These are phyloP conservation scores for Volucella zonaria DNA, from an alignment of 2,888 invertebrate genomes.

Conservation along the genomic window DNA sequence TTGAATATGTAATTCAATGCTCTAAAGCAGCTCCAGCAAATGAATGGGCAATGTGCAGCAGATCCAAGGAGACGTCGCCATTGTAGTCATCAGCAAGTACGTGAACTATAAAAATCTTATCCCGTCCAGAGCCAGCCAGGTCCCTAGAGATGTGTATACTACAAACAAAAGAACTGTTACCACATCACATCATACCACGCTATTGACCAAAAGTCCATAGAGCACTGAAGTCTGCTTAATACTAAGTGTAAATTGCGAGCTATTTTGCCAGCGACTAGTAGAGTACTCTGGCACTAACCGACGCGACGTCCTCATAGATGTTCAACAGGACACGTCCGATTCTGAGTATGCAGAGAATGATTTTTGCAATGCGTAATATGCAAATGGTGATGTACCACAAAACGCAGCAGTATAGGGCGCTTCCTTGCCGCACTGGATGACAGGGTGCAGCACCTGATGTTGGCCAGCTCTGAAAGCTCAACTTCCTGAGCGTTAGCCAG, in stretches of 20 bases:
- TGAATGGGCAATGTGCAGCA: conserved; percentile 42
- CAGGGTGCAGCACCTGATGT: conserved; percentile 64
- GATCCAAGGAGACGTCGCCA: conserved; percentile 52
- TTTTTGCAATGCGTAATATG: conserved; percentile 68
- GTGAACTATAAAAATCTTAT: conserved; percentile 46
- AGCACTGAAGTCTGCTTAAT: conserved; percentile 18
- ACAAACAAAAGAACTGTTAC: conserved; percentile 67
- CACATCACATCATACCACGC: conserved; percentile 59
- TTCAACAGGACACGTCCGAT: conserved; percentile 49
- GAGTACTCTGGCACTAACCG: conserved; percentile 22
- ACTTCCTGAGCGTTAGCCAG: conserved; percentile 28
- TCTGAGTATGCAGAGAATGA: conserved; percentile 36
- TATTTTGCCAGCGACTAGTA: conserved; percentile 48
- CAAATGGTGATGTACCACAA: conserved; percentile 70
- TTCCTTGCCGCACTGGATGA: conserved; percentile 61
- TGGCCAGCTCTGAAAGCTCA: conserved; percentile 32
- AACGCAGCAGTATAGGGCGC: conserved; percentile 57
- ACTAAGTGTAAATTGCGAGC: conserved; percentile 54
- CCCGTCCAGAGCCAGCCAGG: conserved; percentile 23
- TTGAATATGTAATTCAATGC: conserved; percentile 68
- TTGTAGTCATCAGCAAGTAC: conserved; percentile 64
- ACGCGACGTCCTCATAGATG: not conserved
- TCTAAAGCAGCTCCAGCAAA: conserved; percentile 52
- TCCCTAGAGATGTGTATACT: conserved; percentile 26
- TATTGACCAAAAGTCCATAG: conserved; percentile 56